Percentiles rank a stretch among this genome's conserved stretches.
phyloP scores from a whole-genome alignment of 2,888 invertebrate genomes.

The Trisateles emortualis region DNA sequence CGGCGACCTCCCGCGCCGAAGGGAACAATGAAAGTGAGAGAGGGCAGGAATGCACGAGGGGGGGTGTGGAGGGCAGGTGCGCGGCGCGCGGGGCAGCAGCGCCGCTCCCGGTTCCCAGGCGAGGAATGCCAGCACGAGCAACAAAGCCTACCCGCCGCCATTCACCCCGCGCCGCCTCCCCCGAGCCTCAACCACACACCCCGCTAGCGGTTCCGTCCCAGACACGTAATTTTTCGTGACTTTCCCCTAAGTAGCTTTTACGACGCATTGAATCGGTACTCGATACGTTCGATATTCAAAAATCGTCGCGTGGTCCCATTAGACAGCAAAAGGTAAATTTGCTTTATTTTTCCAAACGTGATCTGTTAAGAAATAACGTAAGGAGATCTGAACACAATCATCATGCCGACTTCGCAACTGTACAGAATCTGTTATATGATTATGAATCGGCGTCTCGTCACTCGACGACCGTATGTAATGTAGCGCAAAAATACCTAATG shows the following conservation, averaged over 20 bases:
- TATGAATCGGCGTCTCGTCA: constrained; percentile 27
- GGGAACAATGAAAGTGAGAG: constrained; percentile 86
- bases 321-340: constrained; percentile 54
- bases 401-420: neutral
- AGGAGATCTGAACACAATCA: too few relatives aligned
- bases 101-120: constrained; percentile 84
- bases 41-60: constrained; percentile 81
- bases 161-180: constrained; percentile 74
- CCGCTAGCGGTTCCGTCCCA: constrained; percentile 67
- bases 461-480: constrained; percentile 33
- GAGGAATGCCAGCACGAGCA: constrained; percentile 85
- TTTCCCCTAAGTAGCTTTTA: constrained; percentile 74
- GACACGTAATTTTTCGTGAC: constrained; percentile 79
- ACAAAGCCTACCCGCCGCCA: constrained; percentile 84
- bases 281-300: constrained; percentile 65
- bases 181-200: constrained; percentile 37
- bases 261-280: constrained; percentile 59
- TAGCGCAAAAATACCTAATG: constrained; percentile 37
- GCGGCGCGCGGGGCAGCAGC: constrained; percentile 56
- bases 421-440: constrained; percentile 38
- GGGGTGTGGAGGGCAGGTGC: constrained; percentile 59
- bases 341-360: constrained; percentile 45
- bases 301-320: constrained; percentile 58
- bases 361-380: constrained; percentile 41
- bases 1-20: constrained; percentile 84